These are phyloP conservation scores for Mesitornis unicolor DNA, from an alignment of 2,113 vertebrate species.

Conservation along the genomic window DNA sequence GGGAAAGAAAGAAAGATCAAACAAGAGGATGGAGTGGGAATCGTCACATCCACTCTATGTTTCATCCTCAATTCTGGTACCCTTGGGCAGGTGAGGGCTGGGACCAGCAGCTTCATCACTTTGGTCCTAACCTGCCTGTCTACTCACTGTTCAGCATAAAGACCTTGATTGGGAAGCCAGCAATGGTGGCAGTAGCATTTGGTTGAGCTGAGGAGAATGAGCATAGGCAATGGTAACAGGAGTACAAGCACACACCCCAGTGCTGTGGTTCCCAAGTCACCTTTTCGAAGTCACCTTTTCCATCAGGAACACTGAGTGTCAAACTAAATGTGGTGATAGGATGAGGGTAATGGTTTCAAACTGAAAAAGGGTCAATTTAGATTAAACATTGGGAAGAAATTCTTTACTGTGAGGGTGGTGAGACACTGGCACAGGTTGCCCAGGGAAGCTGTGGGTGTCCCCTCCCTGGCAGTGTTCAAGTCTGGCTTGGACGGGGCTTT, in stretches of 20 bases:
- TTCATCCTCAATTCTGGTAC: neutral
- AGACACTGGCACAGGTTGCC: too few species aligned
- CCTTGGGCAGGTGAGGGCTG: slow-evolving; percentile 7
- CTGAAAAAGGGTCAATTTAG: too few species aligned
- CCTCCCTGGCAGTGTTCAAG: too few species aligned
- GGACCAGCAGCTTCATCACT: neutral
- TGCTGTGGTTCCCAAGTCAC: neutral
- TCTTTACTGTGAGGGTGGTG: too few species aligned
- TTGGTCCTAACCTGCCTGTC: neutral
- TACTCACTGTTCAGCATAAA: neutral
- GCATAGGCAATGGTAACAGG: too few species aligned
- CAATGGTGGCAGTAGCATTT: neutral
- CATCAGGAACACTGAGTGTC: neutral
- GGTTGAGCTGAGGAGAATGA: fast-evolving
- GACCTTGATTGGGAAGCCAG: neutral
- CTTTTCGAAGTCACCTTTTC: neutral
- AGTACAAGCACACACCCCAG: neutral
- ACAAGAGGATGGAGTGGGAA: neutral
- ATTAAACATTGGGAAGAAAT: too few species aligned
- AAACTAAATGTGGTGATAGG: too few species aligned
- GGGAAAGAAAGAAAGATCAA: neutral
- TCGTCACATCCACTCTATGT: slow-evolving; percentile 17
- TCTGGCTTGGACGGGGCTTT: too few species aligned
- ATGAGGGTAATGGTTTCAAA: too few species aligned
- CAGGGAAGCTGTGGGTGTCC: too few species aligned